phyloP scores from a whole-genome alignment of 2,797 vertebrate genomes.

The Tenualosa thibaudeaui region DNA sequence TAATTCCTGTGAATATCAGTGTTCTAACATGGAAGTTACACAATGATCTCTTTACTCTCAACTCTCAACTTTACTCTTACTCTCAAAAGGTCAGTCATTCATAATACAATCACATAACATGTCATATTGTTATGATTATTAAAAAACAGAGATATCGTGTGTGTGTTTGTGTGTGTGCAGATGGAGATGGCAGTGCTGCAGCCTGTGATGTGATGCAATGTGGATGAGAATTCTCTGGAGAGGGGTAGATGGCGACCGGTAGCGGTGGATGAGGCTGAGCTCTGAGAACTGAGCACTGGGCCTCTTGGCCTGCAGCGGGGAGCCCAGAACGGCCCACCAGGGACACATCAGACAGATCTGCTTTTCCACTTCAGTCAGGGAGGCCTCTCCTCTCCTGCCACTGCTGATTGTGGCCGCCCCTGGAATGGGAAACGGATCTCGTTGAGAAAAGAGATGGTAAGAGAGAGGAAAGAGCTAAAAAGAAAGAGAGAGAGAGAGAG shows the following conservation, averaged over 20 bases:
- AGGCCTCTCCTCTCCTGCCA: conserved; percentile 32
- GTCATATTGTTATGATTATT: background rate
- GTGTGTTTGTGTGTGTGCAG: background rate
- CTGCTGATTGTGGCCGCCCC: conserved; percentile 30
- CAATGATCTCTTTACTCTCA: background rate
- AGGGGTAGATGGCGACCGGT: background rate
- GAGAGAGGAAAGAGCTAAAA: background rate
- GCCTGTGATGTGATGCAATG: conserved; percentile 32
- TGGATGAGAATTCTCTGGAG: conserved; percentile 42
- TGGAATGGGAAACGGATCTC: conserved; percentile 40
- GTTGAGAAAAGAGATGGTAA: conserved; percentile 16
- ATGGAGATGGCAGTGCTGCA: conserved; percentile 49
- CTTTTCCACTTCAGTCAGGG: conserved; percentile 60
- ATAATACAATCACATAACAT: background rate
- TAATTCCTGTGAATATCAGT: background rate
- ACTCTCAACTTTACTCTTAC: no score
- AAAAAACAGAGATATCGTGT: background rate
- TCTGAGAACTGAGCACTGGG: conserved; percentile 20
- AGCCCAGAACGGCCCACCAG: conserved; percentile 61
- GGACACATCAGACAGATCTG: conserved; percentile 60
- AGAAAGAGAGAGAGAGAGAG: conserved; percentile 1
- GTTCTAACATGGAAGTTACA: background rate
- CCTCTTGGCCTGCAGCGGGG: conserved; percentile 40
- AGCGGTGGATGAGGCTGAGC: no score
- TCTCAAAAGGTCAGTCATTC: background rate